Conservation (phyloP, 92 coral and sea anemone genomes). For the Diadumene lineata region DNA sequence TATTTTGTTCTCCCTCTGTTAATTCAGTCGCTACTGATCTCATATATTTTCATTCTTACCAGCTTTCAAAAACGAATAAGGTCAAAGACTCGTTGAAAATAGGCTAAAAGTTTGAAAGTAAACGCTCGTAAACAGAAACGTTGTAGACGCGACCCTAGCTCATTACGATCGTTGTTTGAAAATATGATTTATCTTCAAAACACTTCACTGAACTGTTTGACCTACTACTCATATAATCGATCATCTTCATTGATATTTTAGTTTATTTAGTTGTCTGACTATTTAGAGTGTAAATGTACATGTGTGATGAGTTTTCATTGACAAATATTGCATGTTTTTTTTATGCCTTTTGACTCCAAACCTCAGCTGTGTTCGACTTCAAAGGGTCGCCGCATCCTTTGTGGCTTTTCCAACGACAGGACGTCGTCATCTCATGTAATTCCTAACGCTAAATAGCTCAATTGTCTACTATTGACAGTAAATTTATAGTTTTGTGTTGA, state of each 20-base stretch:
- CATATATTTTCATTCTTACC: neutral
- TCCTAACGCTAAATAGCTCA: neutral
- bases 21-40: neutral
- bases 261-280: neutral
- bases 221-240: too few species aligned
- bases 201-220: neutral
- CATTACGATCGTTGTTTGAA: neutral
- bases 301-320: neutral
- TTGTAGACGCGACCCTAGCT: too few species aligned
- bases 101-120: too few species aligned
- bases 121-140: too few species aligned
- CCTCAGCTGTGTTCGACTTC: neutral
- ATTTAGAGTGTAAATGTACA: neutral
- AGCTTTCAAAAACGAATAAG: too few species aligned
- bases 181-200: neutral
- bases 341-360: neutral
- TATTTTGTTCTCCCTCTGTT: neutral
- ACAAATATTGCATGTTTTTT: constrained; percentile 4
- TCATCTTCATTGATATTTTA: neutral
- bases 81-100: too few species aligned
- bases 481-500: neutral
- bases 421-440: neutral
- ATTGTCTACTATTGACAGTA: neutral
- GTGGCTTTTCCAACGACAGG: neutral
- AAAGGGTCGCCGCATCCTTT: constrained; percentile 1